Evolutionary conservation across 2,888 invertebrate species (phyloP), one percentile per base, ranked within the genome.

Genomic region (Brachyptera risi): DNA sequence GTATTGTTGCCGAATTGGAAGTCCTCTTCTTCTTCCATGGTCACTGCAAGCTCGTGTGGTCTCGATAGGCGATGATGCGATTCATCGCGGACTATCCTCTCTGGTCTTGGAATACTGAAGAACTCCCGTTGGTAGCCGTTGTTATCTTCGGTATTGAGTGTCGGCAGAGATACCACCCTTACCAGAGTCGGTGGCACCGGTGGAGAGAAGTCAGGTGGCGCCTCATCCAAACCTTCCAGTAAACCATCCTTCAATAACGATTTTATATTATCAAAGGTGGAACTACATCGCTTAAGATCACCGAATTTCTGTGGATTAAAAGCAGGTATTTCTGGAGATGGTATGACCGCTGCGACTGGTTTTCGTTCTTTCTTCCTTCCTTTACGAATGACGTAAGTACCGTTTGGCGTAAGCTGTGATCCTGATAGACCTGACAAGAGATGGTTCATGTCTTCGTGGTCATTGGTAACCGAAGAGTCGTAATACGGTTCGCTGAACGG

Each of bases 311-410:
- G 51, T 17, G 57, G 27, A 31, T 31, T 31, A 11, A 31, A 31
- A 11, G 5, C 5, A 11, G 7, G 11, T 11, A 11, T 31, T 31
- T 26, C 54, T 11, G 37, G 35, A 11, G 37, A 31, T 19, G 37
- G 21, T 7, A 31, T 31, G 68, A 81, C 78, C 65, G 81, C 82
- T 2, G 83, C 83, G 67, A 88, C 73, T 58, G 84, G 81, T 71
- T 86, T 85, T 51, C 88, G 77, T 67, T 85, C 86, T 68, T 80
- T 74, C 59, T 74, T 81, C 70, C 87, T 83, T 54, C 88, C 88
- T 65, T 87, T 84, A 47, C 91, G 79, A 63, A 92, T 88, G 38
- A 91, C 85, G 71, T 91, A 92, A n/a, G 91, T 92, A 27, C 90
- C 90, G 64, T 83, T 80, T 37, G 81, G 79, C 31, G 81, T 79